A percentile compares a stretch with the other conserved stretches of the same genome.
Evolutionary conservation across 2,113 vertebrate species (phyloP).

Genomic region (Pipa parva): DNA sequence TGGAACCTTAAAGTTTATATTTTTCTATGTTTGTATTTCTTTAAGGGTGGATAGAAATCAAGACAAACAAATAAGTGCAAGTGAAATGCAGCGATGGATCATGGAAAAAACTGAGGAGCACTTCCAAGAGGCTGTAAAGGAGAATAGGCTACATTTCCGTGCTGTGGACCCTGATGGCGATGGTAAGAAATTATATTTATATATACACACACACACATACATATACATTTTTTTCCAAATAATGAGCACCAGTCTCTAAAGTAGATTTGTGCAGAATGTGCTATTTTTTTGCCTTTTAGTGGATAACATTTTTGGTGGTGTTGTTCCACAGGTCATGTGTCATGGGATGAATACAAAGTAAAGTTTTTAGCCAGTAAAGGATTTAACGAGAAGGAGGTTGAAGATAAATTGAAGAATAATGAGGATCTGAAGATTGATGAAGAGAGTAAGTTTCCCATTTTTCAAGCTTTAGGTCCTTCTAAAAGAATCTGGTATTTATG

Average conservation of each 20-base stretch:
- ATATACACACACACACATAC: no score
- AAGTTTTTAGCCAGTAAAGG: slow-evolving; percentile 94
- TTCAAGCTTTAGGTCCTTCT: no score
- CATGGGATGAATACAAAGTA: slow-evolving; percentile 89
- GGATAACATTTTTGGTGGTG: background rate
- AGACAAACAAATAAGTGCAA: slow-evolving; percentile 79
- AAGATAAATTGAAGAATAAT: slow-evolving; percentile 81
- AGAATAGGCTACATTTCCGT: slow-evolving; percentile 85
- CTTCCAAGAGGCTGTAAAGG: slow-evolving; percentile 82
- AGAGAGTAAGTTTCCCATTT: slow-evolving; percentile 78
- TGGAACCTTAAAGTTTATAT: no score
- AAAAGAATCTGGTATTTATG: no score
- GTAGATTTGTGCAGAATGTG: no score
- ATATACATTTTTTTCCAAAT: no score
- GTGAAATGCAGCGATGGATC: slow-evolving; percentile 93
- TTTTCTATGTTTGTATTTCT: background rate
- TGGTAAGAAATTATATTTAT: slow-evolving; percentile 75
- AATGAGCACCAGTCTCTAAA: no score
- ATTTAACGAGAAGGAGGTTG: slow-evolving; percentile 80
- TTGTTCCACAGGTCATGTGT: slow-evolving; percentile 71
- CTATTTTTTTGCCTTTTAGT: no score
- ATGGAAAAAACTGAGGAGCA: slow-evolving; percentile 94
- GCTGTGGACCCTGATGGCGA: slow-evolving; percentile 89
- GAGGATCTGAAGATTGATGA: slow-evolving; percentile 91
- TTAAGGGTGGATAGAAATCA: slow-evolving; percentile 81